Percentiles rank a stretch among this genome's conserved stretches.
Evolutionary conservation across 2,113 vertebrate genomes (phyloP).

Genomic region (Haplochromis burtoni): DNA sequence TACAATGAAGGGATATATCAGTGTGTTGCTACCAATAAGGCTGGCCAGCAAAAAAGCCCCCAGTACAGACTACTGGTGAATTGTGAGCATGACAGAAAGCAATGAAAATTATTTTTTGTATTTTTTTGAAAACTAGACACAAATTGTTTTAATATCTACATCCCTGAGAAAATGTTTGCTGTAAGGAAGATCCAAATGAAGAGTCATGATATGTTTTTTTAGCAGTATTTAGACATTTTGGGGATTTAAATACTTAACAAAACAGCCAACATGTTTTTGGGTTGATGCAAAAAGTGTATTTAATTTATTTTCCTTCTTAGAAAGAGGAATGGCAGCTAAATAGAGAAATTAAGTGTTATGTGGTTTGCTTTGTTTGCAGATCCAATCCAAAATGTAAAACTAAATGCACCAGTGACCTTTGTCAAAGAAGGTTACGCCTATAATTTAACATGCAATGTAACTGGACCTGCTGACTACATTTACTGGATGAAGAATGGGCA

Average conservation of each 20-base stretch:
- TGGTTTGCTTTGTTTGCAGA: constrained; percentile 12
- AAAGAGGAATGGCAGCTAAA: background rate
- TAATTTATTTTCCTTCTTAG: background rate
- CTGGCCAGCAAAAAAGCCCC: background rate
- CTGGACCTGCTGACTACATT: constrained; percentile 1
- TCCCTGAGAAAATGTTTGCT: background rate
- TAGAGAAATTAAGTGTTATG: background rate
- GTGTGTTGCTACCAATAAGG: constrained; percentile 48
- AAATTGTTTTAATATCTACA: background rate
- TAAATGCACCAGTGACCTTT: background rate
- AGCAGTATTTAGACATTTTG: background rate
- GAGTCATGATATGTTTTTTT: background rate
- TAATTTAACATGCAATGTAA: constrained; percentile 30
- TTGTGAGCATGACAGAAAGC: constrained; percentile 55
- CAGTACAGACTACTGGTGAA: constrained; percentile 39
- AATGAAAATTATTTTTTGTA: background rate
- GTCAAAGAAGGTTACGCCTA: background rate
- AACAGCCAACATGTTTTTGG: background rate
- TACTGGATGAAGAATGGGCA: constrained; percentile 34
- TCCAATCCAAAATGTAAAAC: background rate
- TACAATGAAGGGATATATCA: constrained; percentile 45
- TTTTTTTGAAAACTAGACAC: background rate
- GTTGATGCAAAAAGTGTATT: background rate
- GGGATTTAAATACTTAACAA: background rate
- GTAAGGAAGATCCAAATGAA: background rate